Percentiles rank a stretch among this genome's conserved stretches.
Conservation (phyloP, 2,113 vertebrate genomes). For the Anas platyrhynchos region DNA sequence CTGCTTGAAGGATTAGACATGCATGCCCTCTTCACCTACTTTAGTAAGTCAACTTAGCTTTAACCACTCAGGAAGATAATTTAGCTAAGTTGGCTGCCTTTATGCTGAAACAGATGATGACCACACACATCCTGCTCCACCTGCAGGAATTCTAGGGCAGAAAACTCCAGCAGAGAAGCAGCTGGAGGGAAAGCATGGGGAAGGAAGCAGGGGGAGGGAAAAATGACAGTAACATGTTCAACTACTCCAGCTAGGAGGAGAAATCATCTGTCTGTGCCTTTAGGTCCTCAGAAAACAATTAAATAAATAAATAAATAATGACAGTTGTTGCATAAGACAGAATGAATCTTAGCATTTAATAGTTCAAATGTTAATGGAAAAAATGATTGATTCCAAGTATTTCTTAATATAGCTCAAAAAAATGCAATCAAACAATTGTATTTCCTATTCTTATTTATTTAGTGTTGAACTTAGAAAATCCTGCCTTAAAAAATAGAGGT, state of each 20-base stretch:
- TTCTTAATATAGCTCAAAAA: slow-evolving; percentile 5
- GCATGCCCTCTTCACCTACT: background rate
- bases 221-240: background rate
- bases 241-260: background rate
- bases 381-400: background rate
- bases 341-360: background rate
- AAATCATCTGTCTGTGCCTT: background rate
- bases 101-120: slow-evolving; percentile 17
- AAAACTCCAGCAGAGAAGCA: slow-evolving; percentile 56
- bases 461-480: slow-evolving; percentile 11
- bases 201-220: background rate
- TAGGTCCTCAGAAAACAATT: background rate
- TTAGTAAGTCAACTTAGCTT: background rate
- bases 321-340: background rate
- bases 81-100: background rate
- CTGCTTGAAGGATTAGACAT: background rate
- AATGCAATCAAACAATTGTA: slow-evolving; percentile 17
- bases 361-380: background rate
- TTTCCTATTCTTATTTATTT: background rate
- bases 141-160: slow-evolving; percentile 45
- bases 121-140: slow-evolving; percentile 57
- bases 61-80: background rate
- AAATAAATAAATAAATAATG: background rate
- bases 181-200: slow-evolving; percentile 5
- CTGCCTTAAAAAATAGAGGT: background rate